Percentiles rank a stretch among this genome's conserved stretches.
Conservation (phyloP, 2,888 invertebrate species). For the Eumerus sabulonum region DNA sequence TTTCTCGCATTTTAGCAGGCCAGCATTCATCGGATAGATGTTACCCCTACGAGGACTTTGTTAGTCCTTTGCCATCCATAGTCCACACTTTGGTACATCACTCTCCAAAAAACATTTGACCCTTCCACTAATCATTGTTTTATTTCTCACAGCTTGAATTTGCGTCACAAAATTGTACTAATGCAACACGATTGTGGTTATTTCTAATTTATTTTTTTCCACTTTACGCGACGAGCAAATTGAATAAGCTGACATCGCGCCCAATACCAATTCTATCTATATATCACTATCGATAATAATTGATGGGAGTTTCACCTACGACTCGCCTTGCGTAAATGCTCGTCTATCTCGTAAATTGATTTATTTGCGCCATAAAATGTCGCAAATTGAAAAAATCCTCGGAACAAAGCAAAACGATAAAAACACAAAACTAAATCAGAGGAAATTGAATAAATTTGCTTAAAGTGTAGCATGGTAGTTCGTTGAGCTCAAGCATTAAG, state of each 20-base stretch:
- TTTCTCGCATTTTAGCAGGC: no score
- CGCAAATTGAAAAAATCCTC: no score
- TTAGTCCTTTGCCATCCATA: no score
- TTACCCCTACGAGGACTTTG: no score
- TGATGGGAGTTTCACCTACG: conserved; percentile 23
- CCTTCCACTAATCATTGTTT: no score
- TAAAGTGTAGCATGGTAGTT: conserved; percentile 9
- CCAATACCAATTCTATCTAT: not conserved
- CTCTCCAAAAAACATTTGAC: no score
- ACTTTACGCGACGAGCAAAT: no score
- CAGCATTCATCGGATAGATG: no score
- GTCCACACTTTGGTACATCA: no score
- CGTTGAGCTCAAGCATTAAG: conserved; percentile 20
- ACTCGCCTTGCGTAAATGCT: conserved; percentile 15
- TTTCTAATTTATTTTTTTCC: not conserved
- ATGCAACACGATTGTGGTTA: not conserved
- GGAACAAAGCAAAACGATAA: not conserved
- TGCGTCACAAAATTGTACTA: no score
- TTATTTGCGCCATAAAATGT: conserved; percentile 32
- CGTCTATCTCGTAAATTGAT: conserved; percentile 33
- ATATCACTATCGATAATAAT: not conserved
- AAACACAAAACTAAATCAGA: conserved; percentile 16
- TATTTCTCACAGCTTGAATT: no score
- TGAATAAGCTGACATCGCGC: no score
- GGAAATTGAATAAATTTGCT: conserved; percentile 50